Conservation (phyloP, 1,140 invertebrate species). For the Bicyclus anynana region DNA sequence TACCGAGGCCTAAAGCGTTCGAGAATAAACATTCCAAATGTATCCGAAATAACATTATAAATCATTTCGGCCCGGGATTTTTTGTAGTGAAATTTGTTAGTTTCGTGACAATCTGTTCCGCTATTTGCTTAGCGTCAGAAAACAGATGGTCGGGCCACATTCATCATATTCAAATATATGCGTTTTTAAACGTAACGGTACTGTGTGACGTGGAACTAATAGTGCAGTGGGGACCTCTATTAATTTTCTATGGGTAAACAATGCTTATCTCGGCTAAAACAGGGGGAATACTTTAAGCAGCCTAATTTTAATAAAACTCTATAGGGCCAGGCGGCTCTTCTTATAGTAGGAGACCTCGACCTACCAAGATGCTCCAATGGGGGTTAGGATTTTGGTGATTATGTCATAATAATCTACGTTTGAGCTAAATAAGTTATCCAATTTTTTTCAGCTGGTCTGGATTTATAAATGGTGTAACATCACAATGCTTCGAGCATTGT, state of each 20-base stretch:
- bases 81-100: slow-evolving; percentile 69
- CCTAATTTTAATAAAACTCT: too few relatives aligned
- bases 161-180: slow-evolving; percentile 65
- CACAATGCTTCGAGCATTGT: too few relatives aligned
- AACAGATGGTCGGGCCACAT: slow-evolving; percentile 64
- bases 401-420: too few relatives aligned
- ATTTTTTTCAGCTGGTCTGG: too few relatives aligned
- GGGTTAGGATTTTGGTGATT: too few relatives aligned
- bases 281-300: not conserved
- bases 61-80: slow-evolving; percentile 61
- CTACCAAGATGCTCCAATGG: too few relatives aligned
- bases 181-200: slow-evolving; percentile 49
- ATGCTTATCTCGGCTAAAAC: not conserved
- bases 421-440: too few relatives aligned
- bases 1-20: slow-evolving; percentile 31
- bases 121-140: slow-evolving; percentile 71
- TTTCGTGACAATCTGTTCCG: slow-evolving; percentile 75
- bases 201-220: slow-evolving; percentile 46
- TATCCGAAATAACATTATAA: slow-evolving; percentile 62
- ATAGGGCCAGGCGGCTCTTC: too few relatives aligned
- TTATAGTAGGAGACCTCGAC: too few relatives aligned
- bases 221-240: slow-evolving; percentile 13
- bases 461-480: too few relatives aligned
- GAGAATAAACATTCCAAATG: slow-evolving; percentile 29
- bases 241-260: not conserved